Conservation (phyloP, 2,797 vertebrate species). For the Centropyge bicolor region DNA sequence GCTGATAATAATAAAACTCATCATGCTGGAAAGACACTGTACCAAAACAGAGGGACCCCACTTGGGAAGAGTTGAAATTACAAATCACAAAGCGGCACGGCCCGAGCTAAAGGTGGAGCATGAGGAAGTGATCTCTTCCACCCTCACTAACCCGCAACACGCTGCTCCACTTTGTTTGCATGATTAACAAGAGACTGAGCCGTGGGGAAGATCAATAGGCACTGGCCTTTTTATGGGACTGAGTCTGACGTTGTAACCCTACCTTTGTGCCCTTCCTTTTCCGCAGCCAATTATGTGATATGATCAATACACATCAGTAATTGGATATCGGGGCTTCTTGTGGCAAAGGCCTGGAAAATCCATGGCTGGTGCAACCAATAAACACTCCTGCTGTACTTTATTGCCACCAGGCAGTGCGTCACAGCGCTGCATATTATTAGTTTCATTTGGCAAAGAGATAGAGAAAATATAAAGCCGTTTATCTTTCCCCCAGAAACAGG, state of each 20-base stretch:
- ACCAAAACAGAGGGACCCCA: neutral
- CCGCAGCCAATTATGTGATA: constrained; percentile 83
- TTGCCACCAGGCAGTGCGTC: constrained; percentile 43
- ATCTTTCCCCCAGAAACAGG: constrained; percentile 59
- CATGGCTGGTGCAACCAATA: constrained; percentile 50
- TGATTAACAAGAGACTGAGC: constrained; percentile 81
- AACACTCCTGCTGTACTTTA: constrained; percentile 56
- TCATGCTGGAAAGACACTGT: neutral
- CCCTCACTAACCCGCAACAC: constrained; percentile 52
- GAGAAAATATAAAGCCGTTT: constrained; percentile 71
- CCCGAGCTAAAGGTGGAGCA: constrained; percentile 52
- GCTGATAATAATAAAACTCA: neutral
- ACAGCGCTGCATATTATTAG: constrained; percentile 46
- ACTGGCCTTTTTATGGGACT: constrained; percentile 65
- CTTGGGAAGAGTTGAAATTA: constrained; percentile 29
- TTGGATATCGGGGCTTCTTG: constrained; percentile 77
- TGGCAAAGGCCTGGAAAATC: constrained; percentile 51
- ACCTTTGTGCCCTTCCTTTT: constrained; percentile 77
- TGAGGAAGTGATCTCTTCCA: constrained; percentile 72
- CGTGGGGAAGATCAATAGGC: constrained; percentile 77
- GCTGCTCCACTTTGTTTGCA: constrained; percentile 82
- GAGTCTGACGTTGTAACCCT: constrained; percentile 75
- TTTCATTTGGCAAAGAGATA: constrained; percentile 58
- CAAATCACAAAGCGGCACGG: constrained; percentile 33
- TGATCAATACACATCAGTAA: constrained; percentile 84